Conservation (phyloP, 2,888 invertebrate species). For the Linyphia triangularis region DNA sequence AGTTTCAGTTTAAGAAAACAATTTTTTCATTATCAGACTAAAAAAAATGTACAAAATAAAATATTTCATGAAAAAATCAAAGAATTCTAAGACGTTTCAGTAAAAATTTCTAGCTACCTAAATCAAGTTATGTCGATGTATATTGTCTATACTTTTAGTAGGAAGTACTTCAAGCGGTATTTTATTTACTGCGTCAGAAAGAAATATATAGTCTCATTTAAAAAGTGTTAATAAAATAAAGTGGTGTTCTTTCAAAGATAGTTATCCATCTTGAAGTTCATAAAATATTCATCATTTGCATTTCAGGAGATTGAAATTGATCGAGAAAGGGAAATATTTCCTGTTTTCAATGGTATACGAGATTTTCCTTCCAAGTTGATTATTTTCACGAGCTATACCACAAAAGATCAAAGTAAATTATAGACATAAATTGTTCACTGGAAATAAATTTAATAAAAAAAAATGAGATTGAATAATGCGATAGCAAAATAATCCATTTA, state of each 20-base stretch:
- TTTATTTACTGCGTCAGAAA: no score
- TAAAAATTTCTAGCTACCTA: no score
- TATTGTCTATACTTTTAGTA: no score
- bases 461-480: background rate
- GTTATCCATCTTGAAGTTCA: background rate
- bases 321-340: background rate
- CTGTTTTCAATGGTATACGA: background rate
- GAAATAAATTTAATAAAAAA: background rate
- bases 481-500: background rate
- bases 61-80: no score
- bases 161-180: no score
- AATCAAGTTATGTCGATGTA: no score
- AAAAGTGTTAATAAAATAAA: background rate
- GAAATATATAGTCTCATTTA: background rate
- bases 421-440: background rate
- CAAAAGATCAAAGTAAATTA: background rate
- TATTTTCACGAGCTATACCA: background rate
- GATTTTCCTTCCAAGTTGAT: background rate
- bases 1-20: no score
- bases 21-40: no score
- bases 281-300: constrained; percentile 1
- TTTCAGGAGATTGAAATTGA: background rate
- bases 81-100: no score
- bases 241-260: background rate
- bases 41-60: no score